These are phyloP conservation scores for Chloropsis cyanopogon DNA, from an alignment of 2,113 vertebrate species.

Conservation along the genomic window DNA sequence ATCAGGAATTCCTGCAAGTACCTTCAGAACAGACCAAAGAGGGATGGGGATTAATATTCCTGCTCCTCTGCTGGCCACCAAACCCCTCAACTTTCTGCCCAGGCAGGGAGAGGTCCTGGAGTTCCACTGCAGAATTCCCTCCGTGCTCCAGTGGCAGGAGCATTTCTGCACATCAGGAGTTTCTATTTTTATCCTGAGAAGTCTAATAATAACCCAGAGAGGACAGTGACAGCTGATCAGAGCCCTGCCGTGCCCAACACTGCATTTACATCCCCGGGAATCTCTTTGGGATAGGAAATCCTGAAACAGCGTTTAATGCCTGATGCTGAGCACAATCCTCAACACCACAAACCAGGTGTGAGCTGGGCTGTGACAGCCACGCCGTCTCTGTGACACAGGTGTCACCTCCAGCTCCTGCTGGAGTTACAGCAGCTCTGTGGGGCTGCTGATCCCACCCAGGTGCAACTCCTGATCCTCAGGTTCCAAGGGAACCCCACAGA, in stretches of 20 bases:
- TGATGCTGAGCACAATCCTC: background rate
- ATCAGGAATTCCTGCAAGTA: background rate
- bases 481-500: background rate
- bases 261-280: background rate
- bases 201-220: constrained; percentile 17
- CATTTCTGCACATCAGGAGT: constrained; percentile 31
- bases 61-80: background rate
- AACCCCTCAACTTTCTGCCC: background rate
- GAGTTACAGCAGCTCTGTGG: background rate
- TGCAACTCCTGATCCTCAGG: background rate
- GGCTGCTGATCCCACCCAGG: background rate
- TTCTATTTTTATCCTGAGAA: constrained; percentile 57
- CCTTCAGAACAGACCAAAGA: background rate
- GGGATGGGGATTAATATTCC: background rate
- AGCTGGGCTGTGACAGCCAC: background rate
- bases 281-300: background rate
- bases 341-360: background rate
- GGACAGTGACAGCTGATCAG: background rate
- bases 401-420: background rate
- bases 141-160: background rate
- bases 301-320: background rate
- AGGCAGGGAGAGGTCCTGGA: constrained; percentile 18
- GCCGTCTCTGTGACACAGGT: background rate
- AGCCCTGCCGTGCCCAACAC: background rate
- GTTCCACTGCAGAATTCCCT: constrained; percentile 19